Base-by-base conservation (phyloP, 2,888 invertebrate genomes). In the Bembecia ichneumoniformis region DNA sequence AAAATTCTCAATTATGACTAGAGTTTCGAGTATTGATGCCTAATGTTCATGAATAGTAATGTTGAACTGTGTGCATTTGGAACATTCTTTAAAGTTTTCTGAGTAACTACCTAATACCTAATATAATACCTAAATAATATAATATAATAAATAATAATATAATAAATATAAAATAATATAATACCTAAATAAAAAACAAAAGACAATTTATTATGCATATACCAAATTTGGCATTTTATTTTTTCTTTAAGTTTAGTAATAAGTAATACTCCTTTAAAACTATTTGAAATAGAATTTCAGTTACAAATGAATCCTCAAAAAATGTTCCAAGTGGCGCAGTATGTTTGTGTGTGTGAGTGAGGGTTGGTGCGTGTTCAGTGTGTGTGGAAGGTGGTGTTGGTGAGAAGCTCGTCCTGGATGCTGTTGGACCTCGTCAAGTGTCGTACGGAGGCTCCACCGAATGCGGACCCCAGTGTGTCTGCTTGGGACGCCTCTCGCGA, bases 391-490 rank as follows among this genome's bases (percentile, higher is more conserved):
- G 50, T 47, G 71, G 74, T 75, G 68, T 66, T 84, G 58, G 84
- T 84, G 58, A 91, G 89, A 61, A 95, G 89, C 79, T 95, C 95
- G 68, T 95, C 95, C 74, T 94, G 93, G 82, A 95, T 93, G 88
- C 94, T 94, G 80, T 93, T 93, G 55, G 95, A 95, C 74, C 95
- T 84, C 60, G 91, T 83, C 55, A 93, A 88, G 58, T 89, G 89
- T 43, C 91, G 79, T 47, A 90, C 82, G 11, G 89, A 80, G 3
- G 84, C 71, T 52, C 84, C 87, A 40, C 90, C 90, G 69, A 89
- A 82, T 13, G 90, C 90, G 46, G 88, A 86, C 16, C 83, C 70
- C 50, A 91, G 79, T 46, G 84, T 82, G 51, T 90, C 89, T 49
- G 88, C 87, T 14, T 90, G 88, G 57, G 91, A 90, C 0, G 82